Conservation (phyloP, 2,888 invertebrate species). For the Amblyjoppa proteus region DNA sequence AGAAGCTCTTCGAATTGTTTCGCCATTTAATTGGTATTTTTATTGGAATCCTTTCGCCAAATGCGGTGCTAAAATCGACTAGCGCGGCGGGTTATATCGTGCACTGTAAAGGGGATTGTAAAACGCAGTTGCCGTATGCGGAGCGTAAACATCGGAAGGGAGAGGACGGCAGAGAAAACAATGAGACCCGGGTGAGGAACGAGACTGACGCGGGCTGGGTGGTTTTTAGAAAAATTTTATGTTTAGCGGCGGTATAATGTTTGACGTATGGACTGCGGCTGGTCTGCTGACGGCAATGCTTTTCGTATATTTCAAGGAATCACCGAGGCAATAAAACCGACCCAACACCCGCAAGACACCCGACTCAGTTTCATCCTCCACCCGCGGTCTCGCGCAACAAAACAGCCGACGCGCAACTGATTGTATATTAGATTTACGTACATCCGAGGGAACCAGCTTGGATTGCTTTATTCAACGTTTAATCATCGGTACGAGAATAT, state of each 20-base stretch:
- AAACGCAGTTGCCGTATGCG: constrained; percentile 29
- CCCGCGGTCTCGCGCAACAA: constrained; percentile 11
- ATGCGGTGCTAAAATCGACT: constrained; percentile 49
- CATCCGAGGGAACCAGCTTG: constrained; percentile 47
- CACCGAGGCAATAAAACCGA: constrained; percentile 70
- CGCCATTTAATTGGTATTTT: constrained; percentile 67
- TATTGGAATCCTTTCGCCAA: constrained; percentile 61
- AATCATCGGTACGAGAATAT: constrained; percentile 69
- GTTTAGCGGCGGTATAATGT: constrained; percentile 34
- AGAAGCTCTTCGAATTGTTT: constrained; percentile 53
- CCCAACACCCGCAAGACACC: constrained; percentile 27
- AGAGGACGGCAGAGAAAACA: constrained; percentile 8
- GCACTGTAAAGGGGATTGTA: constrained; percentile 13
- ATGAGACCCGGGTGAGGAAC: constrained; percentile 2
- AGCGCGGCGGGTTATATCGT: constrained; percentile 7
- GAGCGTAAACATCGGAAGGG: constrained; percentile 27
- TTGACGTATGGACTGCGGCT: constrained; percentile 71
- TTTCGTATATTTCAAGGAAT: constrained; percentile 71
- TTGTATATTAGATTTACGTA: constrained; percentile 51
- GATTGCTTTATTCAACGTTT: constrained; percentile 62
- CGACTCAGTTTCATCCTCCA: constrained; percentile 12
- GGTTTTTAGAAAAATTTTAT: constrained; percentile 44
- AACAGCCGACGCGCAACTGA: constrained; percentile 23
- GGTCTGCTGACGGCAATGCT: constrained; percentile 16
- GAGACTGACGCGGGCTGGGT: constrained; percentile 15